These are phyloP conservation scores for Peribatodes rhomboidaria DNA, from an alignment of 2,888 invertebrate species.

Conservation along the genomic window DNA sequence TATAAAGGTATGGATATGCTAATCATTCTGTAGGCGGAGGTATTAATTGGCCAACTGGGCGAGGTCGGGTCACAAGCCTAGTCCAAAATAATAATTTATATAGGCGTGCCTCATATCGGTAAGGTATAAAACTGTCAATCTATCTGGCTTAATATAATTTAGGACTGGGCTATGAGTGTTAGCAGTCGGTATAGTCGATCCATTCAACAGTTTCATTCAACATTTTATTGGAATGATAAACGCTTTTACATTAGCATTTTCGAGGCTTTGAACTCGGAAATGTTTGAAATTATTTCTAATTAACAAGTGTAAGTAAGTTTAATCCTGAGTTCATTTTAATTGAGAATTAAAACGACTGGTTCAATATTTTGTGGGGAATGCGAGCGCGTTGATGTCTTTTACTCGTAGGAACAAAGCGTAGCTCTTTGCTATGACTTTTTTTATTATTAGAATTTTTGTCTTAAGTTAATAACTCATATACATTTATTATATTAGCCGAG, in stretches of 20 bases:
- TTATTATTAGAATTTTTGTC: too few relatives aligned
- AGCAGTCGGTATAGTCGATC: constrained; percentile 27
- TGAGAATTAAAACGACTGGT: not conserved
- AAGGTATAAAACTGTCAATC: constrained; percentile 48
- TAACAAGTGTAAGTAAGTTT: constrained; percentile 8
- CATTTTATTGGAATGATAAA: constrained; percentile 27
- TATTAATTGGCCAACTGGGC: constrained; percentile 44
- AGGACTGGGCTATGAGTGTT: constrained; percentile 21
- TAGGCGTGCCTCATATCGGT: constrained; percentile 44
- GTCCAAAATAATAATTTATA: constrained; percentile 45
- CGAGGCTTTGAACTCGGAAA: constrained; percentile 3
- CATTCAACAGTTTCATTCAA: constrained; percentile 29
- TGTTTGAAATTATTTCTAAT: constrained; percentile 12
- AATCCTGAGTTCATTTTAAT: not conserved
- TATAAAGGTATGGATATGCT: constrained; percentile 38
- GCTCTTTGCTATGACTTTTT: not conserved
- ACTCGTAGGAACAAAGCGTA: constrained; percentile 17
- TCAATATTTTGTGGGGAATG: not conserved
- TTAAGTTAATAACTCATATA: too few relatives aligned
- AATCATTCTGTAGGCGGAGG: constrained; percentile 41
- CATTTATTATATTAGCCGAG: too few relatives aligned
- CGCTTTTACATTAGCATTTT: constrained; percentile 10
- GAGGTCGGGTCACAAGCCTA: constrained; percentile 46
- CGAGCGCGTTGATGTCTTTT: constrained; percentile 43
- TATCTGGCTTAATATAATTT: constrained; percentile 44